Conservation (phyloP, 2,113 vertebrate genomes). For the Peromyscus maniculatus region DNA sequence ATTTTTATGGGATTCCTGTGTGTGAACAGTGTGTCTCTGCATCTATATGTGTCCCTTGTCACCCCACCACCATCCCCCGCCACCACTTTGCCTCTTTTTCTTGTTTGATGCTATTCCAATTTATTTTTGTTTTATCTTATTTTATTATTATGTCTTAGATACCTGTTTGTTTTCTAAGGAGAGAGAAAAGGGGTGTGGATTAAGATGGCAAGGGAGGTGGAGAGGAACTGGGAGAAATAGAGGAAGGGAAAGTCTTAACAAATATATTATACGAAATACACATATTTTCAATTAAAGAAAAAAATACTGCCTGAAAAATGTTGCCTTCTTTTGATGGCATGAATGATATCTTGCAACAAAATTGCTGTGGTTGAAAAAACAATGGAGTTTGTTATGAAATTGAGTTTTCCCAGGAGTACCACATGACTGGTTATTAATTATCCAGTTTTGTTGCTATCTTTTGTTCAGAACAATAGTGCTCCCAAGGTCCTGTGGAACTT, state of each 20-base stretch:
- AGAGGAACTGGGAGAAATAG: background rate
- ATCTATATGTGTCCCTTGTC: background rate
- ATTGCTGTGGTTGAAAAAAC: slow-evolving; percentile 84
- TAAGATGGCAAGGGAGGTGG: background rate
- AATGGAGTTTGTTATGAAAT: slow-evolving; percentile 79
- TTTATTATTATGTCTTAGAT: background rate
- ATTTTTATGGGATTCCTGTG: background rate
- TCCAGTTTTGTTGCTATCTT: slow-evolving; percentile 85
- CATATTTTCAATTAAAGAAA: background rate
- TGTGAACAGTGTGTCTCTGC: background rate
- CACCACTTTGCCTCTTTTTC: background rate
- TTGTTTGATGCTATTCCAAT: background rate
- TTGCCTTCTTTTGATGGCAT: slow-evolving; percentile 78
- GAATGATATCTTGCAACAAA: slow-evolving; percentile 59
- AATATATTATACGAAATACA: background rate
- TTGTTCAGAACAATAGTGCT: slow-evolving; percentile 87
- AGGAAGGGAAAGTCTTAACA: background rate
- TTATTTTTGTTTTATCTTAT: background rate
- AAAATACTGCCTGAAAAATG: slow-evolving; percentile 77
- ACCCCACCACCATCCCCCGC: too few species aligned
- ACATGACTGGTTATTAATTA: slow-evolving; percentile 87
- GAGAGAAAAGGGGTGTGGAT: background rate
- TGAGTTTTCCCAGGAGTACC: slow-evolving; percentile 81
- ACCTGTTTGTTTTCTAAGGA: background rate
- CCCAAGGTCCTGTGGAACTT: slow-evolving; percentile 83